Base-by-base conservation (phyloP, 2,797 vertebrate species). In the Enteromius mattozi region DNA sequence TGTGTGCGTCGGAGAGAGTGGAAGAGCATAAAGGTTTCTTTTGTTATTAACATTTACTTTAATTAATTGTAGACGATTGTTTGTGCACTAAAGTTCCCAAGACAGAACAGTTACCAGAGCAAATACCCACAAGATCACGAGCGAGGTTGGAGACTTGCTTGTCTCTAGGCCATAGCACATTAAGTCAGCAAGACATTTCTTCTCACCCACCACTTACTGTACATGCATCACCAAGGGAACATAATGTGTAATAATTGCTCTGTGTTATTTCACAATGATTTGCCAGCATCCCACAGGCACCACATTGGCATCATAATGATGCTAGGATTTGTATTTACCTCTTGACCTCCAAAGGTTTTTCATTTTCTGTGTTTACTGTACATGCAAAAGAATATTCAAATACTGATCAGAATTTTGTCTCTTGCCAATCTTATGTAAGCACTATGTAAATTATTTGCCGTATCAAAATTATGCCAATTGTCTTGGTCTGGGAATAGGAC, bases 241-340 rank as follows among this genome's bases (percentile, higher is more conserved):
- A 65, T 82, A 66, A 77, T 68, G n/a, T 77, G 61, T 51, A 40
- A 37, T 77, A 68, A 83, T 68, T 77, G 61, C 45, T 77, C 17
- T 35, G 21, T 68, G 81, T 54, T 51, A 65, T 54, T 83, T 76
- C 61, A 75, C 45, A 37, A 21, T 68, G 63, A 69, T 59, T 83
- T 59, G 19, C 24, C 74, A 59, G 35, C 61, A 77, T 83, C 74
- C 63, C 35, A 78, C 35, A 66, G 37, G 74, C 56, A 42, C 17
- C 74, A 59, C 19, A 33, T 47, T 70, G 47, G n/a, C 24, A 59
- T 77, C 45, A 30, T 47, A 65, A 65, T 65, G 17, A 75, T 74
- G 19, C 54, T 35, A 24, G 40, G 27, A 19, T 63, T 21, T 51
- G 56, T 75, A 63, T 65, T 75, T 82, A 82, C 21, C n/a, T 40